phyloP scores from a whole-genome alignment of 2,113 vertebrate species.

The Propithecus coquereli region DNA sequence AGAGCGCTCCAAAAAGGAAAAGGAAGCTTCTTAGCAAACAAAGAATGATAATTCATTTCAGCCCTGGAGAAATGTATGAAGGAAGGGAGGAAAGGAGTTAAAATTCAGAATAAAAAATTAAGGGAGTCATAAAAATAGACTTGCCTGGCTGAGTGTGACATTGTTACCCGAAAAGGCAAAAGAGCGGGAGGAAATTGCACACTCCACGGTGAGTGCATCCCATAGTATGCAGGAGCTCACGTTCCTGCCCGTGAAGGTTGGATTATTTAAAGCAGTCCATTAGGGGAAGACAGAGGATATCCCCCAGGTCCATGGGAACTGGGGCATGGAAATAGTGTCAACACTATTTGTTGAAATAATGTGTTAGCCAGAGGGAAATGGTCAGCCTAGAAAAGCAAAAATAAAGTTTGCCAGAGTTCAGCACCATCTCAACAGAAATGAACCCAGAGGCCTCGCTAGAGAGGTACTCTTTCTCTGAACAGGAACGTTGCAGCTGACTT shows the following conservation, averaged over 20 bases:
- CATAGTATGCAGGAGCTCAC: not conserved
- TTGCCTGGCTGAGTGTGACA: not conserved
- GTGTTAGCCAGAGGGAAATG: not conserved
- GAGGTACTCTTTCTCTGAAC: not conserved
- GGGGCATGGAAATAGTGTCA: not conserved
- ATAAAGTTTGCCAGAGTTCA: not conserved
- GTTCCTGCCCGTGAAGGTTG: not conserved
- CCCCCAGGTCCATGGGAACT: not conserved
- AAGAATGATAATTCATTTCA: conserved; percentile 10
- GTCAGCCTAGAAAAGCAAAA: not conserved
- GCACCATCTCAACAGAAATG: not conserved
- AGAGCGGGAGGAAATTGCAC: not conserved
- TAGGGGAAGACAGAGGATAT: not conserved
- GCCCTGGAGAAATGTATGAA: not conserved
- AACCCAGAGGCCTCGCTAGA: not conserved
- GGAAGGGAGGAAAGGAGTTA: not conserved
- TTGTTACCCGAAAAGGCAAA: not conserved
- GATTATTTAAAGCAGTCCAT: not conserved
- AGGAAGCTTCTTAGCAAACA: not conserved
- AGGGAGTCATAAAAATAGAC: not conserved
- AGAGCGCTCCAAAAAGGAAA: not conserved
- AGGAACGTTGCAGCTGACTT: not conserved
- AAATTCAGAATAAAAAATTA: conserved; percentile 1
- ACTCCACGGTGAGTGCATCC: not conserved
- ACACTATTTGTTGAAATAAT: not conserved